Base-by-base conservation (phyloP, 2,888 invertebrate species). In the Dasypolia templi region DNA sequence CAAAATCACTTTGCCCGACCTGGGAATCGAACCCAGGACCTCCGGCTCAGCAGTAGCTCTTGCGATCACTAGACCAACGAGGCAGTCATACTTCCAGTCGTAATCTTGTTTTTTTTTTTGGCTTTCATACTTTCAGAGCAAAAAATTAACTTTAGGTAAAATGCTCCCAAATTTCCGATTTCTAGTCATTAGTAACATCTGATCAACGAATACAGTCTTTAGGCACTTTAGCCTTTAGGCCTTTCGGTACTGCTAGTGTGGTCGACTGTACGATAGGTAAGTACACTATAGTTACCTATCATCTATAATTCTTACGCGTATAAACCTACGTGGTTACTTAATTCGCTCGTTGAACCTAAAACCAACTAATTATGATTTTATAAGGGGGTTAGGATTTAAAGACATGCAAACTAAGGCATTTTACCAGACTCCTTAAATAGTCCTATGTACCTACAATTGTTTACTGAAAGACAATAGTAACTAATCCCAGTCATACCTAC, bases 351-450 rank as follows among this genome's bases (percentile, higher is more conserved):
- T 72, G 29, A 58, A 42, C 46, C 46, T 49, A 72, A 56, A 49
- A 39, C 29, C 56, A 72, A 72, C 56, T 71, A 46, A 72, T 72
- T 56, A 58, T n/a, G n/a, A 58, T 49, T 72, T 71, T 56, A 56
- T 39, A 46, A 0, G 46, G 22, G 26, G 44, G 22, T 53, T n/a
- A 14, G 17, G 17, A 51, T 42, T 39, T 51, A n/a, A 12, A 42
- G 19, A 14, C n/a, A 19, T 51, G 35, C 22, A 42, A 70, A 68
- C 51, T 5, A 17, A 26, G 14, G 9, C n/a, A 42, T 32, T 70
- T 68, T 44, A 26, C 14, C n/a, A 70, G 42, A 32, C 53, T 69
- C n/a, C 29, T 69, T 53, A 69, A 42, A 32, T 53, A 17, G 17
- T 22, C 26, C 35, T 32, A 26, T 32, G 0, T 22, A 44, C 22